These are phyloP conservation scores for Napeogenes sylphis DNA, from an alignment of 2,888 invertebrate genomes.

Conservation along the genomic window DNA sequence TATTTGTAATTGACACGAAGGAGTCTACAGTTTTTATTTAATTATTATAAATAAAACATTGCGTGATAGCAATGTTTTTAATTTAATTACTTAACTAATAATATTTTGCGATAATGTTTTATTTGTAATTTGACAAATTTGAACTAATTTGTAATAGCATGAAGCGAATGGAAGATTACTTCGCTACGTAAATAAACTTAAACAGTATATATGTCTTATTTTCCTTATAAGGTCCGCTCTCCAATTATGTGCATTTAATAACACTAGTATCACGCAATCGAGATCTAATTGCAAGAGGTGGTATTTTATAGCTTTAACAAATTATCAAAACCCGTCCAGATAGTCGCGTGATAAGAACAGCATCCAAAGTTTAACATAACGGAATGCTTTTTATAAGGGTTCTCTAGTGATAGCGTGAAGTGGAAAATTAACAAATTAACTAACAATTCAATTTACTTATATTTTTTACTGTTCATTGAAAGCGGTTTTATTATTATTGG, in stretches of 20 bases:
- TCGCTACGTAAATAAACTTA: not conserved
- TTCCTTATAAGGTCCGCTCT: slow-evolving; percentile 32
- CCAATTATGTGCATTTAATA: slow-evolving; percentile 35
- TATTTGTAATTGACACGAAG: too few species aligned
- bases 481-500: too few species aligned
- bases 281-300: slow-evolving; percentile 61
- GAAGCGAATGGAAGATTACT: not conserved
- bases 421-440: too few species aligned
- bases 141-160: too few species aligned
- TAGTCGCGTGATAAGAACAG: slow-evolving; percentile 40
- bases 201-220: not conserved
- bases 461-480: too few species aligned
- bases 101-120: too few species aligned
- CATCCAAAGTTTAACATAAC: slow-evolving; percentile 11
- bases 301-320: slow-evolving; percentile 52
- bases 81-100: too few species aligned
- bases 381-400: slow-evolving; percentile 11
- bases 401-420: not conserved
- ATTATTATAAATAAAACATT: too few species aligned
- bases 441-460: too few species aligned
- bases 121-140: too few species aligned
- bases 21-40: too few species aligned
- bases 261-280: slow-evolving; percentile 45
- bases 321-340: slow-evolving; percentile 44
- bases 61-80: too few species aligned